phyloP scores from a whole-genome alignment of 2,888 invertebrate species.

The Yponomeuta evonymella region DNA sequence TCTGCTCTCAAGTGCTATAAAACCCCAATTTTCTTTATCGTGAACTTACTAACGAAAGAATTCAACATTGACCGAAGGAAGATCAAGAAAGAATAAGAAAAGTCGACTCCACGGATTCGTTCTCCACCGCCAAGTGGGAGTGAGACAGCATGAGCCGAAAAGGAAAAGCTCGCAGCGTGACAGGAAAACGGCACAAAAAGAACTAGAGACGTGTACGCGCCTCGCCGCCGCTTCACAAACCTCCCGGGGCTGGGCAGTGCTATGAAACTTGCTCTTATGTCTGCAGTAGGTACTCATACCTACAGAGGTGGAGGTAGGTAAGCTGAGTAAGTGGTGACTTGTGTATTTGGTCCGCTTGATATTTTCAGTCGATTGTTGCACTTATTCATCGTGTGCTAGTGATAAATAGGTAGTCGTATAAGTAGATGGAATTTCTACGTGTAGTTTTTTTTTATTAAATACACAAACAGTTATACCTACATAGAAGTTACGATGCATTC shows the following conservation, averaged over 20 bases:
- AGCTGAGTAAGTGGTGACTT: not conserved
- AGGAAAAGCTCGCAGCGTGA: conserved; percentile 44
- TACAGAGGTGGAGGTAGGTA: not conserved
- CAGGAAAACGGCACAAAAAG: conserved; percentile 60
- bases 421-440: no score
- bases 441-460: no score
- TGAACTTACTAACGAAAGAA: no score
- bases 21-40: no score
- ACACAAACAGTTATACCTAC: no score
- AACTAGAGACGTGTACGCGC: conserved; percentile 46
- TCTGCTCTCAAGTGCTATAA: no score
- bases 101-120: conserved; percentile 30
- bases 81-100: not conserved
- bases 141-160: conserved; percentile 48
- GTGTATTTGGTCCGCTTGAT: no score
- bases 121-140: conserved; percentile 26
- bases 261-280: conserved; percentile 7
- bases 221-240: conserved; percentile 33
- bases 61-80: not conserved
- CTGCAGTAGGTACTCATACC: not conserved
- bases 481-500: no score
- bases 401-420: no score
- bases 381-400: no score
- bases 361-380: no score
- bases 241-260: conserved; percentile 31